Percentiles rank a stretch among this genome's conserved stretches.
Evolutionary conservation across 2,797 vertebrate species (phyloP).

Genomic region (Stomatorhinus walkeri): DNA sequence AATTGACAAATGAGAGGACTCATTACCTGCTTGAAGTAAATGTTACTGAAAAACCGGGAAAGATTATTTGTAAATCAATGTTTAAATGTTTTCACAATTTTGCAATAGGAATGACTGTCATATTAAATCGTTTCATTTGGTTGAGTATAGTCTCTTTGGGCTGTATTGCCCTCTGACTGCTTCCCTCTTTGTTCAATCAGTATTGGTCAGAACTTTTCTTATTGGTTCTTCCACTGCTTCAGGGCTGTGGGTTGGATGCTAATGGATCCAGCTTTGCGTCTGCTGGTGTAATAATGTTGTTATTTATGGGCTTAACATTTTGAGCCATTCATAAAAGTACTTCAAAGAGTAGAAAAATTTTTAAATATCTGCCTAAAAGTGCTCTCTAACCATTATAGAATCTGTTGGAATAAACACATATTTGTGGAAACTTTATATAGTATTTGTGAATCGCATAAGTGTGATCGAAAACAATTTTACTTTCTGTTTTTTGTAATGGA

Average conservation of each 20-base stretch:
- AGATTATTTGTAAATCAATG: background rate
- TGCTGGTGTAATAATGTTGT: background rate
- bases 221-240: background rate
- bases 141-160: background rate
- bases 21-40: background rate
- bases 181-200: background rate
- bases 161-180: background rate
- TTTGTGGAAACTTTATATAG: background rate
- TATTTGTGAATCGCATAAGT: background rate
- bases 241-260: background rate
- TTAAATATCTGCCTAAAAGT: background rate
- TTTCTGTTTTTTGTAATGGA: background rate
- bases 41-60: background rate
- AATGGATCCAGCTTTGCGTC: background rate
- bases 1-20: background rate
- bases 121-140: background rate
- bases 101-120: background rate
- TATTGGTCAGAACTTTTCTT: background rate
- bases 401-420: background rate
- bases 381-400: background rate
- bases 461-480: background rate
- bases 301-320: background rate
- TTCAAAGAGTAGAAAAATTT: background rate
- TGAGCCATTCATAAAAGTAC: background rate
- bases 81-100: background rate